phyloP scores from a whole-genome alignment of 2,113 vertebrate genomes.

The Danionella cerebrum region DNA sequence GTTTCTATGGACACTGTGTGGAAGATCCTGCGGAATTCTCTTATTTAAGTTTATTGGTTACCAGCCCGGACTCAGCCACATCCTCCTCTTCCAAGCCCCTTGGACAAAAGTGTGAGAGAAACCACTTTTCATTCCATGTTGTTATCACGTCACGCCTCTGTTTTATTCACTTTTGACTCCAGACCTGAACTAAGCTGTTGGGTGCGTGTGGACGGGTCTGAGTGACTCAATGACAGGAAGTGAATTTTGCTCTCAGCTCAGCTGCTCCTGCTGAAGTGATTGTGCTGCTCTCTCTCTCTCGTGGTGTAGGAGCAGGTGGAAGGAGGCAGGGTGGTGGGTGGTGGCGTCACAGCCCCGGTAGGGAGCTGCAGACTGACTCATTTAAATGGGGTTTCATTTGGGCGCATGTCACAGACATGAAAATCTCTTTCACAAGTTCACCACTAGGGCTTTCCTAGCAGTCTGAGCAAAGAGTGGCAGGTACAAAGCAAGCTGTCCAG shows the following conservation, averaged over 20 bases:
- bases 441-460: too few species aligned
- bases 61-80: conserved; percentile 24
- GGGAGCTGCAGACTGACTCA: conserved; percentile 63
- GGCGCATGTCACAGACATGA: conserved; percentile 40
- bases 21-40: conserved; percentile 55
- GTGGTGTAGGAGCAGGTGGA: conserved; percentile 59
- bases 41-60: conserved; percentile 62
- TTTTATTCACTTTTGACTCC: background rate
- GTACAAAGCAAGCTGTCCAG: too few species aligned
- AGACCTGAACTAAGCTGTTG: background rate
- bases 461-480: too few species aligned
- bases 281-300: conserved; percentile 14
- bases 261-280: conserved; percentile 29
- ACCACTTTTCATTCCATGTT: too few species aligned
- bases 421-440: conserved; percentile 12
- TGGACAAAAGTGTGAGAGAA: background rate
- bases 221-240: conserved; percentile 37
- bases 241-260: conserved; percentile 23
- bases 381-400: conserved; percentile 48
- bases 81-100: background rate
- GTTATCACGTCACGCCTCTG: background rate
- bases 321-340: conserved; percentile 63
- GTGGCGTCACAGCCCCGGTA: conserved; percentile 65
- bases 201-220: background rate
- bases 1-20: conserved; percentile 56